These are phyloP conservation scores for Aplodontia rufa DNA, from an alignment of 2,113 vertebrate genomes.

Conservation along the genomic window DNA sequence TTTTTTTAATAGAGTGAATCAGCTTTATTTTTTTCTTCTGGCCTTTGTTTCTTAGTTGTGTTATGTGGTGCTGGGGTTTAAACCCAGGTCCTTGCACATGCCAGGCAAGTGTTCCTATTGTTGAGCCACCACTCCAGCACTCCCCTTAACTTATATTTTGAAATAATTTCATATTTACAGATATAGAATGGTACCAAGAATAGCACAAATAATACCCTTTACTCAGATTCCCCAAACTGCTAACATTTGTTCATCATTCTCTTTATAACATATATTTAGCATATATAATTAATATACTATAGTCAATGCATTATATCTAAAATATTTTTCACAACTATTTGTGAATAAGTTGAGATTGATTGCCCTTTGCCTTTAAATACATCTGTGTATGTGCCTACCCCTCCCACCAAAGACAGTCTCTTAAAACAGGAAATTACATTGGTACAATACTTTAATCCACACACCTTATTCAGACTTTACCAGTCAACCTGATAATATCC, in stretches of 20 bases:
- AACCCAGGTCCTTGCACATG: not conserved
- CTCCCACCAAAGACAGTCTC: not conserved
- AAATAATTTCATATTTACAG: conserved; percentile 35
- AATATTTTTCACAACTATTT: conserved; percentile 45
- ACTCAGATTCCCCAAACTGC: conserved; percentile 14
- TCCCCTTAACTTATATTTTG: not conserved
- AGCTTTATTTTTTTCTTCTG: too few species aligned
- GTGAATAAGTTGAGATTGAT: conserved; percentile 34
- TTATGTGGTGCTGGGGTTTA: not conserved
- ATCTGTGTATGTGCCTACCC: not conserved
- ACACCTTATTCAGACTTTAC: conserved; percentile 39
- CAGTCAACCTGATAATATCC: conserved; percentile 14
- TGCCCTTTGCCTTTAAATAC: conserved; percentile 40
- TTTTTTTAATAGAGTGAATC: too few species aligned
- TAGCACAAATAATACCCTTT: conserved; percentile 28
- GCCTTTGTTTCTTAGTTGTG: too few species aligned
- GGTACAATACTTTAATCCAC: not conserved
- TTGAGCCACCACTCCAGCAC: not conserved
- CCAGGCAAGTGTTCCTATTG: not conserved
- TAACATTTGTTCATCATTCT: conserved; percentile 34
- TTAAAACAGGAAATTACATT: conserved; percentile 42
- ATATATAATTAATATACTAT: not conserved
- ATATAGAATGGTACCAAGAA: not conserved
- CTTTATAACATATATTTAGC: not conserved
- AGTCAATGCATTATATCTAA: not conserved